These are phyloP conservation scores for Hemistola chrysoprasaria DNA, from an alignment of 2,888 invertebrate species.

Conservation along the genomic window DNA sequence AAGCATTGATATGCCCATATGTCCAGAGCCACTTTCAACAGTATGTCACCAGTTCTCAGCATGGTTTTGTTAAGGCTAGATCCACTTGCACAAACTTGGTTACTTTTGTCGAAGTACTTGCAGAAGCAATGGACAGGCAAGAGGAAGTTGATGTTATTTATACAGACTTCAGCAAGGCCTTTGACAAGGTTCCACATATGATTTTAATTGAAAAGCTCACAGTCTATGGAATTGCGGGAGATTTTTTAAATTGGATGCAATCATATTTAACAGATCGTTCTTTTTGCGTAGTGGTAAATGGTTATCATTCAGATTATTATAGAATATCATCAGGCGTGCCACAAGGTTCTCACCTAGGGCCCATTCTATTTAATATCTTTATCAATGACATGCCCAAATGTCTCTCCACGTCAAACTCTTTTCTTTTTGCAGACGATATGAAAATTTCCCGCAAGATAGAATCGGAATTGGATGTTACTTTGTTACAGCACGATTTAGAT, in stretches of 20 bases:
- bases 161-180: conserved; percentile 5
- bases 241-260: background rate
- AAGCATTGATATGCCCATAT: background rate
- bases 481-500: background rate
- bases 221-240: background rate
- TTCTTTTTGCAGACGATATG: background rate
- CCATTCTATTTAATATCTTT: background rate
- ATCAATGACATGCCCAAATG: background rate
- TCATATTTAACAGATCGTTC: background rate
- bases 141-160: conserved; percentile 4
- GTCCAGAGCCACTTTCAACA: background rate
- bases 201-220: background rate
- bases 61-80: background rate
- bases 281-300: background rate
- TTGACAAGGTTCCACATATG: conserved; percentile 5
- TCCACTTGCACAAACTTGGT: background rate
- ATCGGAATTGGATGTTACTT: background rate
- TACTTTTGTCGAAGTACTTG: background rate
- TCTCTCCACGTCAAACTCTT: background rate
- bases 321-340: background rate
- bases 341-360: conserved; percentile 1
- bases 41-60: background rate
- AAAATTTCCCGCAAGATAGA: background rate
- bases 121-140: background rate
- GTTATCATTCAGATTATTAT: background rate